Percentiles rank a stretch among this genome's conserved stretches.
These are phyloP conservation scores for Phrynocephalus versicolor DNA, from an alignment of 2,113 vertebrate species.

Conservation along the genomic window DNA sequence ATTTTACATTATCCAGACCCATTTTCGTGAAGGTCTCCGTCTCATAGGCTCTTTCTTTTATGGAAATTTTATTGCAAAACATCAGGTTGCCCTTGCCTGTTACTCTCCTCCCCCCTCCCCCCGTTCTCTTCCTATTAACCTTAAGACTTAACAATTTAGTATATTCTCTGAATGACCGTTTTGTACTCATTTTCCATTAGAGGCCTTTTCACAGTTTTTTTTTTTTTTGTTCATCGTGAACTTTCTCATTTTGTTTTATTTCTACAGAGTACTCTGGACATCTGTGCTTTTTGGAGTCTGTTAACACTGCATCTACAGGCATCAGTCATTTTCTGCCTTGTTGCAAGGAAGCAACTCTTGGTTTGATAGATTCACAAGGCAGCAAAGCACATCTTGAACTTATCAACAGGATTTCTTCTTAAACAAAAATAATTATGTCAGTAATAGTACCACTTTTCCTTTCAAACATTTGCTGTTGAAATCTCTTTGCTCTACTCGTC, in stretches of 20 bases:
- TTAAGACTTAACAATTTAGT: conserved; percentile 25
- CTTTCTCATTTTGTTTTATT: conserved; percentile 24
- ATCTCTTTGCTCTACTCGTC: background rate
- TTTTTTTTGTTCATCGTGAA: conserved; percentile 1
- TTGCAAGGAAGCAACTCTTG: background rate
- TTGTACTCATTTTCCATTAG: conserved; percentile 20
- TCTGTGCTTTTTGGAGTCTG: conserved; percentile 7
- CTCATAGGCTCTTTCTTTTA: background rate
- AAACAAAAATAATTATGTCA: background rate
- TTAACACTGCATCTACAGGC: background rate
- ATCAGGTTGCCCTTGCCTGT: conserved; percentile 9
- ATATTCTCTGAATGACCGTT: background rate
- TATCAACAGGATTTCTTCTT: background rate
- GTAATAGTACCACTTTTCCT: background rate
- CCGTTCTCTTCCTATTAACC: conserved; percentile 11
- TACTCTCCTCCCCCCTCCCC: conserved; percentile 22
- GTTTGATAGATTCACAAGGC: conserved; percentile 11
- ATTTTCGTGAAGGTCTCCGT: conserved; percentile 6
- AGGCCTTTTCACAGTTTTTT: background rate
- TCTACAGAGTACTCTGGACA: conserved; percentile 5
- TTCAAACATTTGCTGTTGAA: background rate
- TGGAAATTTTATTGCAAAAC: conserved; percentile 37
- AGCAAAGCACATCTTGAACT: conserved; percentile 12
- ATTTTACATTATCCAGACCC: background rate
- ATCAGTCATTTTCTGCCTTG: conserved; percentile 10